phyloP scores from a whole-genome alignment of 2,797 vertebrate species.

The Acipenser transmontanus region DNA sequence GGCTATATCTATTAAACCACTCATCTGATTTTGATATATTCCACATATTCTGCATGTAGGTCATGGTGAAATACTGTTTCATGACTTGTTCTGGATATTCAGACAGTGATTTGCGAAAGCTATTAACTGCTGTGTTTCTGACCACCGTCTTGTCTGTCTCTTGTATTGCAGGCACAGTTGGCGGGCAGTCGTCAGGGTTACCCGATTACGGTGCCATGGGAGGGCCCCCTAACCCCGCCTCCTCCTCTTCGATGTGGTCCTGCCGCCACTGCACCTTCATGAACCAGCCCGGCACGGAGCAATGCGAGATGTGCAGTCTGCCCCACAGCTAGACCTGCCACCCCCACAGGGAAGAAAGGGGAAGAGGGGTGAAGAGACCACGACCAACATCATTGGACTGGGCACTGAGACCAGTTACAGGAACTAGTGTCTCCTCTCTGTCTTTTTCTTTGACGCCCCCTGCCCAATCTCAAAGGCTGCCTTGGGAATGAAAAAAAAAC shows the following conservation, averaged over 20 bases:
- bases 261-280: slow-evolving; percentile 98
- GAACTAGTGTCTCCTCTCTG: neutral
- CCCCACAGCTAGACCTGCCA: slow-evolving; percentile 70
- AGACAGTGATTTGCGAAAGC: no score
- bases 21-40: no score
- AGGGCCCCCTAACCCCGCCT: slow-evolving; percentile 55
- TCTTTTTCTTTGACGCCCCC: no score
- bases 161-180: slow-evolving; percentile 73
- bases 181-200: slow-evolving; percentile 76
- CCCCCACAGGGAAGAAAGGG: neutral
- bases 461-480: slow-evolving; percentile 29
- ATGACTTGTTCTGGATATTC: no score
- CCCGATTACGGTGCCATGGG: slow-evolving; percentile 80
- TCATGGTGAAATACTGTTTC: no score
- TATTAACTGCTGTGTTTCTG: no score
- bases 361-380: neutral
- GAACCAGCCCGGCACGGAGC: slow-evolving; percentile 95
- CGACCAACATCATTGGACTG: no score
- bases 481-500: slow-evolving; percentile 11
- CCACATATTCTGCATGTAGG: no score
- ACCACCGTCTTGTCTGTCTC: neutral
- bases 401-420: slow-evolving; percentile 2
- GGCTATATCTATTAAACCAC: no score
- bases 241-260: slow-evolving; percentile 84
- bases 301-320: slow-evolving; percentile 97